Percentiles rank a stretch among this genome's conserved stretches.
phyloP scores from a whole-genome alignment of 1,140 invertebrate species.

The Medauroidea extradentata region DNA sequence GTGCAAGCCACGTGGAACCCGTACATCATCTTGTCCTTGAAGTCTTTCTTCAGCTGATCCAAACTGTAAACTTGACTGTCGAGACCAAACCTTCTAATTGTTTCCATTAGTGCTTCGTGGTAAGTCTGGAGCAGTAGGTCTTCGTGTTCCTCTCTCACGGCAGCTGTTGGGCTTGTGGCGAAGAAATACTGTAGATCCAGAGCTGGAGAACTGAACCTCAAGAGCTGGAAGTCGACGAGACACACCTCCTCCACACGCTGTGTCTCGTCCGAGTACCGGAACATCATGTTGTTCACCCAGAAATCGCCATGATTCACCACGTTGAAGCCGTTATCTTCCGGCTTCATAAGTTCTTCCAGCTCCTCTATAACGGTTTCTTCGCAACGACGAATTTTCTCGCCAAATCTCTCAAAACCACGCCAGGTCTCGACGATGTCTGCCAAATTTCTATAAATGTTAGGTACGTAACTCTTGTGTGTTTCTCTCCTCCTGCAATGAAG shows the following conservation, averaged over 20 bases:
- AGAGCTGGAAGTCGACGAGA: slow-evolving; percentile 36
- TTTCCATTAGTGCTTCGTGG: slow-evolving; percentile 35
- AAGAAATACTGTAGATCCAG: slow-evolving; percentile 22
- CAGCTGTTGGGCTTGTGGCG: slow-evolving; percentile 25
- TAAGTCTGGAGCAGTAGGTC: slow-evolving; percentile 45
- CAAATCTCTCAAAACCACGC: background rate
- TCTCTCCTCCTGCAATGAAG: too few relatives aligned
- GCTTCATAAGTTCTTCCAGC: background rate
- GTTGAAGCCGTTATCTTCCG: background rate
- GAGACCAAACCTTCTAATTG: slow-evolving; percentile 40
- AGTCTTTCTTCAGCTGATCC: slow-evolving; percentile 22
- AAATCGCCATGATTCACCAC: slow-evolving; percentile 51
- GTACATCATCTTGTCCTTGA: slow-evolving; percentile 3
- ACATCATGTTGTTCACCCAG: slow-evolving; percentile 54
- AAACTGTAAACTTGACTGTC: slow-evolving; percentile 40
- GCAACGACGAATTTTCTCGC: background rate
- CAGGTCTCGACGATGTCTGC: background rate
- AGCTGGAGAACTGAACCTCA: slow-evolving; percentile 13
- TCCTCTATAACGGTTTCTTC: background rate
- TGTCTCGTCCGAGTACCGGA: slow-evolving; percentile 27
- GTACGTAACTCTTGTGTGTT: too few relatives aligned
- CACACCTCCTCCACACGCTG: slow-evolving; percentile 24
- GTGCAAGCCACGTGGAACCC: slow-evolving; percentile 4
- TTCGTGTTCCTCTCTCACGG: slow-evolving; percentile 41
- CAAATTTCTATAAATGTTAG: background rate